phyloP scores from a whole-genome alignment of 2,113 vertebrate genomes.

The Ancistrus triradiatus region DNA sequence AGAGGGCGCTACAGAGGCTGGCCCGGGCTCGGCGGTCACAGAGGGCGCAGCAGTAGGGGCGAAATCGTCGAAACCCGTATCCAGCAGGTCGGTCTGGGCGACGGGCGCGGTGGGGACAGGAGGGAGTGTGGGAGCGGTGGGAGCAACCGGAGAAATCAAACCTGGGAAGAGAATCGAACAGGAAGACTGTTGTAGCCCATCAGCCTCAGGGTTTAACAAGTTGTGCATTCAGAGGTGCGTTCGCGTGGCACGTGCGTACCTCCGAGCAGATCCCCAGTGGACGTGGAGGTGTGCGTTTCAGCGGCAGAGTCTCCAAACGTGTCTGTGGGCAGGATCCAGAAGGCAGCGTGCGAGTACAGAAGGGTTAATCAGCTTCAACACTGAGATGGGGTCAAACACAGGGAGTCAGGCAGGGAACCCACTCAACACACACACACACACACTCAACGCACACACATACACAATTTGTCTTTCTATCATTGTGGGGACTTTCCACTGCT shows the following conservation, averaged over 20 bases:
- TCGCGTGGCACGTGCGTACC: slow-evolving; percentile 62
- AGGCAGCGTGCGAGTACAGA: slow-evolving; percentile 71
- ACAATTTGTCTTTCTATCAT: too few relatives aligned
- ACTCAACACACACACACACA: slow-evolving; percentile 9
- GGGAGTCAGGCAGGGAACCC: slow-evolving; percentile 26
- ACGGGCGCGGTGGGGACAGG: slow-evolving; percentile 60
- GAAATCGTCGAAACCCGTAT: slow-evolving; percentile 61
- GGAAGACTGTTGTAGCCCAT: too few relatives aligned
- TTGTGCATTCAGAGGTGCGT: neutral
- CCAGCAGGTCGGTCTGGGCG: slow-evolving; percentile 77
- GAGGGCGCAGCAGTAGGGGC: slow-evolving; percentile 48
- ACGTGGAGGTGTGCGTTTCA: slow-evolving; percentile 75
- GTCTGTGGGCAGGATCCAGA: slow-evolving; percentile 68
- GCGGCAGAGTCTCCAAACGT: slow-evolving; percentile 79
- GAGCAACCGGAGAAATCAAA: slow-evolving; percentile 60
- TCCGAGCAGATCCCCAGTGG: slow-evolving; percentile 87
- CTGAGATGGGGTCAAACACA: slow-evolving; percentile 44
- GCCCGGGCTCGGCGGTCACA: slow-evolving; percentile 65
- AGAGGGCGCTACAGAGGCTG: slow-evolving; percentile 62
- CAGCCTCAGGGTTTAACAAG: too few relatives aligned
- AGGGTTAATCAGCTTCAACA: slow-evolving; percentile 55
- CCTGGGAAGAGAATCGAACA: slow-evolving; percentile 47
- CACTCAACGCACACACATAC: slow-evolving; percentile 1
- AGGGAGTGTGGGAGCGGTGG: slow-evolving; percentile 56
- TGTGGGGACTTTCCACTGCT: too few relatives aligned